These are phyloP conservation scores for Spilosoma lubricipeda DNA, from an alignment of 2,888 invertebrate species.

Conservation along the genomic window DNA sequence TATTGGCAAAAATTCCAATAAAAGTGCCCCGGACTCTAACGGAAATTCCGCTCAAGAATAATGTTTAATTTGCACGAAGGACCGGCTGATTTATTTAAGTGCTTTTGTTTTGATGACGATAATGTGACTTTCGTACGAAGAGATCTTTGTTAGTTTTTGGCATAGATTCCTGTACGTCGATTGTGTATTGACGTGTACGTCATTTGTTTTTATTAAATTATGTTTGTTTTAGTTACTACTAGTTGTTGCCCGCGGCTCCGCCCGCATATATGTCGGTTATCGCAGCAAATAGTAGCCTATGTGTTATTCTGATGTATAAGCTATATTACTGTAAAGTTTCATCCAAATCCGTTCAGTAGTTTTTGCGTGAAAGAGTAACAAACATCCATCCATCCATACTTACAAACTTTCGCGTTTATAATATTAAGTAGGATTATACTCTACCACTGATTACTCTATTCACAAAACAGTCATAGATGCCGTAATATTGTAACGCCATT, in stretches of 20 bases:
- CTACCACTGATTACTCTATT: background rate
- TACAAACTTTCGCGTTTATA: too few species aligned
- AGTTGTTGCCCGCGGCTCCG: too few species aligned
- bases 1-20: conserved; percentile 85
- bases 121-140: conserved; percentile 8
- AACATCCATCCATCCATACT: too few species aligned
- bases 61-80: conserved; percentile 83
- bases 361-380: too few species aligned
- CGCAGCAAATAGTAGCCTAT: too few species aligned
- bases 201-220: background rate
- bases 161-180: background rate
- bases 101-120: conserved; percentile 35
- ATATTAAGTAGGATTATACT: too few species aligned
- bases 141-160: conserved; percentile 5
- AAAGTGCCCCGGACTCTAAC: conserved; percentile 73
- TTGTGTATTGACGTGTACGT: background rate
- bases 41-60: conserved; percentile 76
- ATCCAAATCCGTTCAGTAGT: too few species aligned
- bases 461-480: background rate
- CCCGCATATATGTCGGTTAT: too few species aligned
- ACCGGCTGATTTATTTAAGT: conserved; percentile 71
- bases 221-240: too few species aligned
- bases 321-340: too few species aligned
- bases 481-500: background rate
- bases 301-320: too few species aligned